Conservation (phyloP, 2,113 vertebrate species). For the Carollia perspicillata region DNA sequence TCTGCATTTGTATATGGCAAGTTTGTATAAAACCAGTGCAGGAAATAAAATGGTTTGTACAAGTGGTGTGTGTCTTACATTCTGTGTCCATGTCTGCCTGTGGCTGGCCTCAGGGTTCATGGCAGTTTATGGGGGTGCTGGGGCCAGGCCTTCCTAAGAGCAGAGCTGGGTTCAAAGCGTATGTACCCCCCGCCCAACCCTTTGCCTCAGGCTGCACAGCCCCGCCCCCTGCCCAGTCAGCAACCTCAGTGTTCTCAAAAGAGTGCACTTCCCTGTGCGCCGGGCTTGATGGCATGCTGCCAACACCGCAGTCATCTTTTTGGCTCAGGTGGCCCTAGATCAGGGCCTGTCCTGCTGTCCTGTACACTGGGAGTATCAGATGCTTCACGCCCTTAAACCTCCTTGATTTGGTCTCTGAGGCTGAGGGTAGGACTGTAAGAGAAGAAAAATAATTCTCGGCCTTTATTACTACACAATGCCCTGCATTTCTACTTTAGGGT, state of each 20-base stretch:
- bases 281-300: fast-evolving
- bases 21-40: constrained; percentile 45
- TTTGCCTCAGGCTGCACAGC: fast-evolving
- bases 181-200: neutral
- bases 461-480: neutral
- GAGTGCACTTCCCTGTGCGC: neutral
- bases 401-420: neutral
- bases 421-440: neutral
- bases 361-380: neutral
- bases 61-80: neutral
- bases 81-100: neutral
- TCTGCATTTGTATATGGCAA: constrained; percentile 42
- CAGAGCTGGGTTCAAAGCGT: neutral
- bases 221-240: neutral
- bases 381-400: neutral
- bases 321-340: neutral
- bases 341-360: neutral
- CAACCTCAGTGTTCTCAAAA: neutral
- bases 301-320: neutral
- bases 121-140: neutral
- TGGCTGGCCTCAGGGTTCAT: fast-evolving
- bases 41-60: constrained; percentile 57
- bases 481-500: neutral
- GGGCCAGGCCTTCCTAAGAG: neutral
- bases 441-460: neutral